These are phyloP conservation scores for Camponotus fellah DNA, from an alignment of 2,888 invertebrate species.

Conservation along the genomic window DNA sequence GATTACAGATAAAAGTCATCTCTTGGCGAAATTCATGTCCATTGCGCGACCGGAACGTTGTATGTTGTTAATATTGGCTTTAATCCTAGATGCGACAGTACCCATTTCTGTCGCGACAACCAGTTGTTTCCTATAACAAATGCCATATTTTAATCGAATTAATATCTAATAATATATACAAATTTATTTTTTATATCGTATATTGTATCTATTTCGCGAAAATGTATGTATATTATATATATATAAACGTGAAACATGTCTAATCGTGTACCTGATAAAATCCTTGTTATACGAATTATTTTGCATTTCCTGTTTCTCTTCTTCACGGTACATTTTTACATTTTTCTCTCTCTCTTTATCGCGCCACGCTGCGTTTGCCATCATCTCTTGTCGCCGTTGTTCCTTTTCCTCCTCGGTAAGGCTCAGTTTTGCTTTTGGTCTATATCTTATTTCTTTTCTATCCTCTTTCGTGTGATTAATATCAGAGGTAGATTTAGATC, in stretches of 20 bases:
- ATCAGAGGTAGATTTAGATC: neutral
- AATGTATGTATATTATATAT: neutral
- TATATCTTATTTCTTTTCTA: slow-evolving; percentile 75
- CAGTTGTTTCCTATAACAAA: slow-evolving; percentile 88
- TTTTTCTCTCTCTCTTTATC: slow-evolving; percentile 90
- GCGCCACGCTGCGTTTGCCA: slow-evolving; percentile 91
- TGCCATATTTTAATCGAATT: slow-evolving; percentile 4
- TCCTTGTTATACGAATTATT: slow-evolving; percentile 84
- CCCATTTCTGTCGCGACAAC: slow-evolving; percentile 89
- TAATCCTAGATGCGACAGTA: slow-evolving; percentile 94
- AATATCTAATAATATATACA: slow-evolving; percentile 14
- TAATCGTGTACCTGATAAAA: slow-evolving; percentile 85
- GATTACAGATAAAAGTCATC: slow-evolving; percentile 83
- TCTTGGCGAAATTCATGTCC: slow-evolving; percentile 93
- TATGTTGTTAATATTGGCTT: slow-evolving; percentile 95
- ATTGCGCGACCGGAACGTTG: slow-evolving; percentile 93
- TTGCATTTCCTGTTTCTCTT: slow-evolving; percentile 87
- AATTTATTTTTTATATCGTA: neutral
- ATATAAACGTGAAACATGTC: neutral
- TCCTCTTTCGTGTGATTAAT: slow-evolving; percentile 53
- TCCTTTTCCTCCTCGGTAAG: slow-evolving; percentile 90
- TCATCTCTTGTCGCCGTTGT: slow-evolving; percentile 92
- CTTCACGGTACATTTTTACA: slow-evolving; percentile 89
- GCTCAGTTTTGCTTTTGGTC: slow-evolving; percentile 80
- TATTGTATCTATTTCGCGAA: neutral